Conservation (phyloP, 2,113 vertebrate species). For the Sylvia atricapilla region DNA sequence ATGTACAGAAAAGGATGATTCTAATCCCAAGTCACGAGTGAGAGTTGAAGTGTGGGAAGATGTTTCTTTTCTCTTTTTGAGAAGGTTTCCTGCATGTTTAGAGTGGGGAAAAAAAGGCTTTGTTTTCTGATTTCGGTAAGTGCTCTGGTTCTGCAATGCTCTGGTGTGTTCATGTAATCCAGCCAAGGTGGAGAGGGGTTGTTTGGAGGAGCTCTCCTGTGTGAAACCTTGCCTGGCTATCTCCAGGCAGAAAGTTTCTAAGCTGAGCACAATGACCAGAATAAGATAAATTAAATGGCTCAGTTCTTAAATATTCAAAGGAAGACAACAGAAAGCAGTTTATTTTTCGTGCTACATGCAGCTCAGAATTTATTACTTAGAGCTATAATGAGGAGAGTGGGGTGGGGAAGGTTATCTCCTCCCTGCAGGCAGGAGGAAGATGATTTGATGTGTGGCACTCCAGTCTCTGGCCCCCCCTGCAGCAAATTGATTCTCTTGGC, state of each 20-base stretch:
- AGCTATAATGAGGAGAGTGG: not conserved
- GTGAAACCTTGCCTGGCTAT: not conserved
- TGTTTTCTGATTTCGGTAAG: not conserved
- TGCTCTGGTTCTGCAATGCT: not conserved
- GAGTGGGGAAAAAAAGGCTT: not conserved
- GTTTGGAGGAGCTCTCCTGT: not conserved
- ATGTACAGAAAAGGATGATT: not conserved
- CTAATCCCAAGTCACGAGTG: not conserved
- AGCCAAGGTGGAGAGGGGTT: not conserved
- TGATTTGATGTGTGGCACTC: not conserved
- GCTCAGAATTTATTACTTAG: not conserved
- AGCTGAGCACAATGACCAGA: no score
- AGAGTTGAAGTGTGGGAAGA: not conserved
- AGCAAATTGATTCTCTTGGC: conserved; percentile 8
- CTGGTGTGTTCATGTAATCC: rapidly evolving
- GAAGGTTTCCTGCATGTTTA: not conserved
- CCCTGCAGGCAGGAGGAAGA: not conserved
- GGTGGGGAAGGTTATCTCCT: not conserved
- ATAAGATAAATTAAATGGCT: not conserved
- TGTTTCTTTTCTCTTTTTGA: not conserved
- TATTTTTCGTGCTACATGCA: not conserved
- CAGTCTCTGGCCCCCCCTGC: not conserved
- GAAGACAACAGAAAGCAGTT: not conserved
- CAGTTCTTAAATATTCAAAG: not conserved
- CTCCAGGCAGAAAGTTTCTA: not conserved